Evolutionary conservation across 2,113 vertebrate genomes (phyloP).

Genomic region (Pogonocichla stellata): DNA sequence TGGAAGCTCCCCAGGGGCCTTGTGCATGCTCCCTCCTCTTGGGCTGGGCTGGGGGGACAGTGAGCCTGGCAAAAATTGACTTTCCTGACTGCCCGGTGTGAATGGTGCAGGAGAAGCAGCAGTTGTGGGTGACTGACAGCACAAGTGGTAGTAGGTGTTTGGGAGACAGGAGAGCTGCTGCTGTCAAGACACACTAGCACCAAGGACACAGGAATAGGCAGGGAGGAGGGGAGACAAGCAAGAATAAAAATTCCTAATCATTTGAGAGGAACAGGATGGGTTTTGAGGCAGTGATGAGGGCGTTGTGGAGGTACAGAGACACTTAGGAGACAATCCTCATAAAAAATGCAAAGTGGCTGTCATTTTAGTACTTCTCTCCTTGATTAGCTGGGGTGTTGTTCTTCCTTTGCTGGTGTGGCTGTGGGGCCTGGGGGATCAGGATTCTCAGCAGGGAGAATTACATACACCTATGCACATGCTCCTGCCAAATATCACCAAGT

Average conservation of each 20-base stretch:
- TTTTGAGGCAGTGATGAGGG: neutral
- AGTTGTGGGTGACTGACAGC: neutral
- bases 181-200: neutral
- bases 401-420: neutral
- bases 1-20: neutral
- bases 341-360: slow-evolving; percentile 24
- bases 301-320: neutral
- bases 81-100: neutral
- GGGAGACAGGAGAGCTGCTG: neutral
- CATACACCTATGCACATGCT: neutral
- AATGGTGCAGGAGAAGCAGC: neutral
- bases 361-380: neutral
- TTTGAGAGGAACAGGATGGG: neutral
- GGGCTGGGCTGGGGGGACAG: fast-evolving
- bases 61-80: neutral
- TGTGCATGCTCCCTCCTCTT: neutral
- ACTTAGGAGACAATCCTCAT: slow-evolving; percentile 2
- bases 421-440: neutral
- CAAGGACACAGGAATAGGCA: neutral
- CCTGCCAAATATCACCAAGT: neutral
- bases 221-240: neutral
- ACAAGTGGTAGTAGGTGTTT: neutral
- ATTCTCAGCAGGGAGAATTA: neutral
- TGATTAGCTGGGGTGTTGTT: neutral
- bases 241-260: neutral